Evolutionary conservation across 2,888 invertebrate species (phyloP).

Genomic region (Elegia similella): DNA sequence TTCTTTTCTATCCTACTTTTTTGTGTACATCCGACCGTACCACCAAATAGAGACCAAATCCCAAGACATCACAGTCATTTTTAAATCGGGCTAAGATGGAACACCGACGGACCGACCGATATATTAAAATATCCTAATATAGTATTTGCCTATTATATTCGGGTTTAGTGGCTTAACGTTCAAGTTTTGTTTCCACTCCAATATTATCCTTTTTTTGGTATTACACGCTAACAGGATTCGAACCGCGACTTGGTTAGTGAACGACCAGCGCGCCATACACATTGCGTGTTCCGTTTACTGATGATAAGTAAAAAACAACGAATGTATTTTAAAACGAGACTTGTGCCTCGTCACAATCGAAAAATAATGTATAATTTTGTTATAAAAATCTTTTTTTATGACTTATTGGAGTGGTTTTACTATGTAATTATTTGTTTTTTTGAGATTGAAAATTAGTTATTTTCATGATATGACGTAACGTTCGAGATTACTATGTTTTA

Average conservation of each 20-base stretch:
- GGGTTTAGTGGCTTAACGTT: too few species aligned
- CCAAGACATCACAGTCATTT: conserved; percentile 51
- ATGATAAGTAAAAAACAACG: too few species aligned
- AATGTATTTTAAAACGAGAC: too few species aligned
- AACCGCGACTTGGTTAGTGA: too few species aligned
- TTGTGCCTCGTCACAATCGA: too few species aligned
- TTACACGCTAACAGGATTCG: too few species aligned
- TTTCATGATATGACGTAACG: neutral
- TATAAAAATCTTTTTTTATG: too few species aligned
- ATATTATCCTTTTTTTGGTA: too few species aligned
- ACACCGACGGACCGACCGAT: conserved; percentile 35
- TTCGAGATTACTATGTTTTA: neutral
- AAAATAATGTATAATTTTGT: too few species aligned
- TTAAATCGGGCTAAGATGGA: conserved; percentile 37
- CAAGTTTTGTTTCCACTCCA: too few species aligned
- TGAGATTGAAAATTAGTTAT: neutral
- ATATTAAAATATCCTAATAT: conserved; percentile 12
- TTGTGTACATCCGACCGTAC: neutral
- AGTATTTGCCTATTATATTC: neutral
- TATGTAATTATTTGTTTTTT: neutral
- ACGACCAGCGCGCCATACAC: too few species aligned
- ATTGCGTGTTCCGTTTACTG: too few species aligned
- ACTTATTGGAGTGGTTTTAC: neutral
- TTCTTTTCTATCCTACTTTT: neutral
- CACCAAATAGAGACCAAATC: neutral